Base-by-base conservation (phyloP, 2,888 invertebrate species). In the Drosophila cognata region DNA sequence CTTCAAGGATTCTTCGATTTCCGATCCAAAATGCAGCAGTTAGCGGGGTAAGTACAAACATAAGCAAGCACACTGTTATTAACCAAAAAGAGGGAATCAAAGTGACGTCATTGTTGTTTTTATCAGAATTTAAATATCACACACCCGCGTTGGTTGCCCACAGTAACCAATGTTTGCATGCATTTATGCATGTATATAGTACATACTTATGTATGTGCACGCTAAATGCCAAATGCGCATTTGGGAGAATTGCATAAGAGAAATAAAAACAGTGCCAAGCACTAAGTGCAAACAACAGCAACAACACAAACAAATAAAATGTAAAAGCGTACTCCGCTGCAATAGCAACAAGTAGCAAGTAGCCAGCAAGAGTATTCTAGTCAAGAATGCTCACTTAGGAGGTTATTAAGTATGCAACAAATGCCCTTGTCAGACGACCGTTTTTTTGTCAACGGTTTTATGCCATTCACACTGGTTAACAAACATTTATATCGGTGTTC, bases 211-310 rank as follows among this genome's bases (percentile, higher is more conserved):
- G 35, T 52, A 51, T 52, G 36, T 71, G 38, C 43, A 46, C 41
- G 41, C 51, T 35, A 48, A 63, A 51, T 55, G 74, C 74, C 67
- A 85, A 82, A 74, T 82, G 80, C 85, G 82, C 85, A 79, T 57
- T 84, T 67, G 55, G 43, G 36, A 51, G 57, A 58, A 60, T 82
- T 82, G 78, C 86, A 85, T 85, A 82, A 82, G 69, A 69, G 69
- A 69, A 57, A 63, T 50, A 53, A 35, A 58, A 69, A 69, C 60
- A 76, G 51, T 56, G 69, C 67, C 71, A 72, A 76, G 71, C 67
- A 67, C 71, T 68, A 71, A 76, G 55, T 81, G 63, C 65, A 71
- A 71, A 46, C 46, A 46, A 25, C 46, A 77, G 55, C 55, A 68
- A 64, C 69, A 36, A 36, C 71, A 85, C 71, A 77, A 79, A 69